Percentiles rank a stretch among this genome's conserved stretches.
Conservation (phyloP, 2,113 vertebrate species). For the Chaetura pelagica region DNA sequence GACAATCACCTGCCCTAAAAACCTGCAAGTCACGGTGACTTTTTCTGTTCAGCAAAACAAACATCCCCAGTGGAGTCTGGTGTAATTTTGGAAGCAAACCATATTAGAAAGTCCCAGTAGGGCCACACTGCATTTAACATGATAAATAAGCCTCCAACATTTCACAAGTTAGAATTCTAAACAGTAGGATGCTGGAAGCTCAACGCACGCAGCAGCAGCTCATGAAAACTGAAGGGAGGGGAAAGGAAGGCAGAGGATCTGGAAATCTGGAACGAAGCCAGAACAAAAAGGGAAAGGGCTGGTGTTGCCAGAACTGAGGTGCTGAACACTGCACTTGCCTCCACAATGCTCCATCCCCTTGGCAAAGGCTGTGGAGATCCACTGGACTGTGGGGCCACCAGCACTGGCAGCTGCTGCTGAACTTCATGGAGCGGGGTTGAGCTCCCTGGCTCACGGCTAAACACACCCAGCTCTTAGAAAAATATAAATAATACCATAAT, state of each 20-base stretch:
- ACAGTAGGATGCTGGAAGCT: background rate
- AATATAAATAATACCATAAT: background rate
- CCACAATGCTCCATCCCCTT: background rate
- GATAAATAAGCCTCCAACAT: background rate
- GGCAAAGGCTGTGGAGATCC: background rate
- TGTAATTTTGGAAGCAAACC: background rate
- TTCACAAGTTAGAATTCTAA: background rate
- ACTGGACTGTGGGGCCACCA: fast-evolving
- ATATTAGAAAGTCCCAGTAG: background rate
- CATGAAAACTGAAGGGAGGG: background rate
- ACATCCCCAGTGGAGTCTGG: background rate
- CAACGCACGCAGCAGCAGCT: background rate
- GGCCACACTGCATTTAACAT: too few relatives aligned
- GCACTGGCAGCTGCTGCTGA: background rate
- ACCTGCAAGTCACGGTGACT: too few relatives aligned
- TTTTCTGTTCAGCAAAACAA: background rate
- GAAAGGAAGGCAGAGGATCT: background rate
- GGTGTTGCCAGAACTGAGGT: background rate
- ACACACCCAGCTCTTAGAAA: background rate
- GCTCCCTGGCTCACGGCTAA: background rate
- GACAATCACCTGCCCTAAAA: too few relatives aligned
- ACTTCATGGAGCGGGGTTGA: fast-evolving
- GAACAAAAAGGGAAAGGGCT: background rate
- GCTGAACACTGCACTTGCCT: background rate
- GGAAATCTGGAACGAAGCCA: background rate